Conservation (phyloP, 2,888 invertebrate species). For the Cephus sareptanus region DNA sequence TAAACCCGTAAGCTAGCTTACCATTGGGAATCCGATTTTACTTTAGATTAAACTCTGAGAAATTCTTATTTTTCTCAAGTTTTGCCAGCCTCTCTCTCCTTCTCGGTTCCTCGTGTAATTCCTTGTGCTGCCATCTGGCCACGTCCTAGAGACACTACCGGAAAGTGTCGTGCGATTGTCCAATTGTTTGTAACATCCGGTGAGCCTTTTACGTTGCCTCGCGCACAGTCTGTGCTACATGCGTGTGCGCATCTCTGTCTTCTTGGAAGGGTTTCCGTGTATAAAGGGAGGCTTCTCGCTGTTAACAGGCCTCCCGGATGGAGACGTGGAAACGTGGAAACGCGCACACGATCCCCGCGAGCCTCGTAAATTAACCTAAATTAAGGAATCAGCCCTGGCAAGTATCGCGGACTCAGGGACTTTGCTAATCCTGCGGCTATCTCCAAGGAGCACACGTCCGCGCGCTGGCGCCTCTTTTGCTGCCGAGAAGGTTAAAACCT, state of each 20-base stretch:
- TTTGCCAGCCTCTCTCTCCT: background rate
- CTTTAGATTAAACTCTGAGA: conserved; percentile 59
- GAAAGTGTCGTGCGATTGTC: too few species aligned
- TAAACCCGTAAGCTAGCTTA: background rate
- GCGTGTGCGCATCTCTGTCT: background rate
- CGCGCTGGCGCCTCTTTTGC: background rate
- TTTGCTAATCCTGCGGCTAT: background rate
- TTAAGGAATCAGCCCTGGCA: background rate
- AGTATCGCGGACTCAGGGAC: background rate
- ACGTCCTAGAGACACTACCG: too few species aligned
- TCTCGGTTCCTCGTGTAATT: background rate
- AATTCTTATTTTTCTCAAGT: conserved; percentile 27
- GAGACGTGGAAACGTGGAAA: background rate
- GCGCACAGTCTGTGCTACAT: too few species aligned
- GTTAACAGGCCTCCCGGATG: too few species aligned
- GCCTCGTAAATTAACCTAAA: background rate
- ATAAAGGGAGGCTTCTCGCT: too few species aligned
- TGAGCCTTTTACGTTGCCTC: too few species aligned
- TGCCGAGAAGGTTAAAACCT: too few species aligned
- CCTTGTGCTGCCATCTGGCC: too few species aligned
- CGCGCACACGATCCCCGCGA: background rate
- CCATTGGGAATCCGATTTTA: conserved; percentile 40
- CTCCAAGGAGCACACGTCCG: background rate
- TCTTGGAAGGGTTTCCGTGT: background rate
- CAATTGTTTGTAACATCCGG: too few species aligned